These are phyloP conservation scores for Chrysotoxum bicinctum DNA, from an alignment of 2,888 invertebrate genomes.

Conservation along the genomic window DNA sequence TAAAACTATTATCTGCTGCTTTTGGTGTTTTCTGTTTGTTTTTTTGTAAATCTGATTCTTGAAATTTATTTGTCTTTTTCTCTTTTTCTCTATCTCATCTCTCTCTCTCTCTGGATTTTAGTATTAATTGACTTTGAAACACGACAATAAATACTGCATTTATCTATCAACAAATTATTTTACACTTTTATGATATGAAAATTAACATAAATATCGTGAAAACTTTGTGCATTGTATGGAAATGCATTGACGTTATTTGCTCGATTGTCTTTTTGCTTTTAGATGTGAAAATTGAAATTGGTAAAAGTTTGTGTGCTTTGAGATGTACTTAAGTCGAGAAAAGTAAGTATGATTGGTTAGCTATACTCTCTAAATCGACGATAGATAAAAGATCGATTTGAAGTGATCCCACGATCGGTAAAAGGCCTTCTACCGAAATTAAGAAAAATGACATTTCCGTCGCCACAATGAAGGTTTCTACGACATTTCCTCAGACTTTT, in stretches of 20 bases:
- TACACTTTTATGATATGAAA: background rate
- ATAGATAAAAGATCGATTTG: no score
- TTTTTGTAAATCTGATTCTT: constrained; percentile 4
- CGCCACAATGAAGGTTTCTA: no score
- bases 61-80: constrained; percentile 3
- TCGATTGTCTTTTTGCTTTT: constrained; percentile 31
- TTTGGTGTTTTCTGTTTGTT: constrained; percentile 14
- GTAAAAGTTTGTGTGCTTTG: background rate
- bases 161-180: background rate
- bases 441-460: no score
- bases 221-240: background rate
- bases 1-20: constrained; percentile 2
- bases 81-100: constrained; percentile 9
- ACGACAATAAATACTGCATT: constrained; percentile 36
- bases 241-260: constrained; percentile 30
- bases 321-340: background rate
- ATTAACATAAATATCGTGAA: constrained; percentile 13
- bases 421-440: no score
- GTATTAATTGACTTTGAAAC: constrained; percentile 6
- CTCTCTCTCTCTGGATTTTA: constrained; percentile 9
- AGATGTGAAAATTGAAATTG: constrained; percentile 7
- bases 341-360: constrained; percentile 10
- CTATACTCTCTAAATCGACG: no score
- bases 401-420: no score
- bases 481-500: no score